Evolutionary conservation across 1,140 invertebrate genomes (phyloP), one percentile per base, ranked within the genome.

Genomic region (Eumeta japonica): DNA sequence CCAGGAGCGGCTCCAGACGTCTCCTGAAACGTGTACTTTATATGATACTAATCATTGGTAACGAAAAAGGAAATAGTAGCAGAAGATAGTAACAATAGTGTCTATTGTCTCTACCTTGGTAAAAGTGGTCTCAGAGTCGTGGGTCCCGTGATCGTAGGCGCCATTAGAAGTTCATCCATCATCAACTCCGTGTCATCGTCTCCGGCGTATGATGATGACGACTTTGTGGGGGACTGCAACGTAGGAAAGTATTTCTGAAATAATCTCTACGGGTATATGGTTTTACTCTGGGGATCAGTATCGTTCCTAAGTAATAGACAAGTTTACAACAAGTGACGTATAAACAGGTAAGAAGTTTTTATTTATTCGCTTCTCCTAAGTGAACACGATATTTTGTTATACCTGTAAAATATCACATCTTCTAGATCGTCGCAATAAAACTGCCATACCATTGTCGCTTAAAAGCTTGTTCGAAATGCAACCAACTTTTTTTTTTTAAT

Each of bases 111-210:
- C 44, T 50, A 81, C 75, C 83, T 77, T 46, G 83, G 83, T 39
- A 85, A 58, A 12, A 85, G 50, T 18, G 83, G 83, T 31, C 83
- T 65, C 15, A 85, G 73, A 2, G 80, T 81, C 2, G 80, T 81
- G 10, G 82, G 81, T 42, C 82, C 82, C 13, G 81, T 82, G 39
- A 85, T 82, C 0, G 82, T 83, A 2, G 83, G 83, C 11, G 83
- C 81, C 83, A 85, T 85, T 13, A 85, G 58, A 10, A 85, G 73
- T 48, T 85, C 83, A 44, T 85, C 83, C 83, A 85, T 85, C 82
- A 85, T 84, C 19, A 85, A 60, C 50, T 85, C 83, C 0, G 83
- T 84, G 44, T 84, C 82, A 49, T 85, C 83, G 45, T 81, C 80
- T 34, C 81, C 81, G 29, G 81, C 81, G 16, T 82, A 79, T 1